Evolutionary conservation across 2,888 invertebrate species (phyloP).

Genomic region (Mesorhabditis sp.): DNA sequence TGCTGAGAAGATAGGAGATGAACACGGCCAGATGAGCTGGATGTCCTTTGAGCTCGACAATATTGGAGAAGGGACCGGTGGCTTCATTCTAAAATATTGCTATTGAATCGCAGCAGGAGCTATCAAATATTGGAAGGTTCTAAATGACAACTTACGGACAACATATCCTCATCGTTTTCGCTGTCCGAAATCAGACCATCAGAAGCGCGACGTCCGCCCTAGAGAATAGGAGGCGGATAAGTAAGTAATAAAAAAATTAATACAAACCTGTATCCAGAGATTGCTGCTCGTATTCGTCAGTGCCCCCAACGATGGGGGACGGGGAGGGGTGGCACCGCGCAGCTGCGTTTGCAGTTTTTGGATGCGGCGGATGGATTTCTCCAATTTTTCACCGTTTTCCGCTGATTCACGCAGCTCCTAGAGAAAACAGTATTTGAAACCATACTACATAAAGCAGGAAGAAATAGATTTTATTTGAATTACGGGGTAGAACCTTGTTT

Average conservation of each 20-base stretch:
- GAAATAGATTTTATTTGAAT: no score
- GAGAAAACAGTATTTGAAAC: constrained; percentile 6
- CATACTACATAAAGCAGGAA: no score
- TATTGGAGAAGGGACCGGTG: constrained; percentile 79
- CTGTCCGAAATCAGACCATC: constrained; percentile 2
- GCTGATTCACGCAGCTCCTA: constrained; percentile 37
- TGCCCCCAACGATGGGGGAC: neutral
- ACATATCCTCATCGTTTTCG: constrained; percentile 6
- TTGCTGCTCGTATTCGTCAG: neutral
- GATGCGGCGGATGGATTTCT: constrained; percentile 35
- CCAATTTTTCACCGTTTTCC: constrained; percentile 39
- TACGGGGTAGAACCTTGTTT: no score
- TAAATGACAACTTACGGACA: neutral
- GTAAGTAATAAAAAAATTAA: no score
- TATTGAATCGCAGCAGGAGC: neutral
- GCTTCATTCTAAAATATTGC: constrained; percentile 70
- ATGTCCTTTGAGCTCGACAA: constrained; percentile 77
- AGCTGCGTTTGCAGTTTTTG: constrained; percentile 39
- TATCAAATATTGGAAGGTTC: neutral
- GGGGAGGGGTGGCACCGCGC: constrained; percentile 14
- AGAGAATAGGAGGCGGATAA: neutral
- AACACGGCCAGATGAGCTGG: constrained; percentile 90
- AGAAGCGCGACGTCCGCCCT: neutral
- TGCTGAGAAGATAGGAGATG: constrained; percentile 81
- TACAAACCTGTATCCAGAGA: neutral